Conservation (phyloP, 2,888 invertebrate species). For the Peribatodes rhomboidaria region DNA sequence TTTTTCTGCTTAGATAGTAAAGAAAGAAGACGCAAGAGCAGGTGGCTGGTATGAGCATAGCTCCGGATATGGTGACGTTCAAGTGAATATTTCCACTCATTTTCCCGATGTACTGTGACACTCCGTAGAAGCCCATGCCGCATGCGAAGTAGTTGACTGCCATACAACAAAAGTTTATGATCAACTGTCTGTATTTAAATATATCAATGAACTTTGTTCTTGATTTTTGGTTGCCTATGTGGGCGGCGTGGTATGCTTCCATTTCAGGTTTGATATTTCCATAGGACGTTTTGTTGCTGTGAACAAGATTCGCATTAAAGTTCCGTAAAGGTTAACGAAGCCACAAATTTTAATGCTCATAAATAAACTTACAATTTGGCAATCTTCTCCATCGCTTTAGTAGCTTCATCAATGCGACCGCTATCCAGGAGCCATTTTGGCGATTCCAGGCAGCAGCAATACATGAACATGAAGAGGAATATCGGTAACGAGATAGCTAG, state of each 20-base stretch:
- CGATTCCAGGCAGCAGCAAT: conserved; percentile 66
- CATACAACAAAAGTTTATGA: conserved; percentile 88
- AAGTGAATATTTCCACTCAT: conserved; percentile 91
- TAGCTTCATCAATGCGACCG: conserved; percentile 57
- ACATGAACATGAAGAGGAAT: conserved; percentile 55
- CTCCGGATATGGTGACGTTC: conserved; percentile 92
- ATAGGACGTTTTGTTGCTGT: conserved; percentile 59
- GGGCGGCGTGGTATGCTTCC: conserved; percentile 53
- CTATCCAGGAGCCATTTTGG: conserved; percentile 76
- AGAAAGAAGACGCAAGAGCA: conserved; percentile 85
- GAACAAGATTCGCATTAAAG: conserved; percentile 43
- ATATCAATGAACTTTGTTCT: conserved; percentile 67
- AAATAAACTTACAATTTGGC: conserved; percentile 64
- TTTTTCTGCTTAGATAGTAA: conserved; percentile 87
- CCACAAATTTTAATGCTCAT: not conserved
- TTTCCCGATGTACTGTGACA: conserved; percentile 92
- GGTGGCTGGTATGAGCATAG: conserved; percentile 88
- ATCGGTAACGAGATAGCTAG: conserved; percentile 68
- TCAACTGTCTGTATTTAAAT: conserved; percentile 79
- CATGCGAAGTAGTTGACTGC: conserved; percentile 91
- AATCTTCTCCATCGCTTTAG: conserved; percentile 63
- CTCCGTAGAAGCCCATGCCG: conserved; percentile 94
- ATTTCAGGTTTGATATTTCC: conserved; percentile 63
- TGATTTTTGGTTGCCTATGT: conserved; percentile 36
- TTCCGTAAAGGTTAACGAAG: too few species aligned